Evolutionary conservation across 2,113 vertebrate species (phyloP).

Genomic region (Eonycteris spelaea): DNA sequence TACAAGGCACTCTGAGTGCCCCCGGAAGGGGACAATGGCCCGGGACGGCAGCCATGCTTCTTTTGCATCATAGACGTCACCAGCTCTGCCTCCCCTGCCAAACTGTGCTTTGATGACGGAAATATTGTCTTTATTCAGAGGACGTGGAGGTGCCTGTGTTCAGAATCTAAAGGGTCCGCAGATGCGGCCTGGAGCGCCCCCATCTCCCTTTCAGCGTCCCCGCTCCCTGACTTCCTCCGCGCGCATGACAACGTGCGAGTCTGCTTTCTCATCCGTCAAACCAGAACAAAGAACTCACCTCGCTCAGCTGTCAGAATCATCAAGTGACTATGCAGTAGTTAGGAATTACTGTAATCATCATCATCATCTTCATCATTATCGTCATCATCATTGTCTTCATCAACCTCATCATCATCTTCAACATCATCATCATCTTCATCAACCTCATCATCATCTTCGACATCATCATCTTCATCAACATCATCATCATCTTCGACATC

Average conservation of each 20-base stretch:
- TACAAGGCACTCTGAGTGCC: too few relatives aligned
- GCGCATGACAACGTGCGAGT: fast-evolving
- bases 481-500: too few relatives aligned
- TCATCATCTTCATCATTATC: too few relatives aligned
- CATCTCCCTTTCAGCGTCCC: neutral
- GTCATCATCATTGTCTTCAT: too few relatives aligned
- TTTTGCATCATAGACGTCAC: fast-evolving
- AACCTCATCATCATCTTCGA: too few relatives aligned
- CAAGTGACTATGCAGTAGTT: neutral
- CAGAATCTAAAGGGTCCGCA: neutral
- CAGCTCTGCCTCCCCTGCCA: too few relatives aligned
- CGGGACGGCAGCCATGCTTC: neutral
- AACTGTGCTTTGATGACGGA: neutral
- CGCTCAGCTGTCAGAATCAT: neutral
- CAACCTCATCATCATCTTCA: too few relatives aligned
- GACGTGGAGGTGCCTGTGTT: neutral
- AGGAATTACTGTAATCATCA: neutral
- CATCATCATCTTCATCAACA: too few relatives aligned
- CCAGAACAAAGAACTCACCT: neutral
- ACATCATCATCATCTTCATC: too few relatives aligned
- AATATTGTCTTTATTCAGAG: neutral
- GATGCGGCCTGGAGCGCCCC: too few relatives aligned
- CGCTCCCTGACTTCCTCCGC: neutral
- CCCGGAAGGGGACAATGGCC: fast-evolving
- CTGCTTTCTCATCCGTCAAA: neutral